A percentile compares a stretch with the other conserved stretches of the same genome.
These are phyloP conservation scores for Lynx canadensis DNA, from an alignment of 2,113 vertebrate species.

Conservation along the genomic window DNA sequence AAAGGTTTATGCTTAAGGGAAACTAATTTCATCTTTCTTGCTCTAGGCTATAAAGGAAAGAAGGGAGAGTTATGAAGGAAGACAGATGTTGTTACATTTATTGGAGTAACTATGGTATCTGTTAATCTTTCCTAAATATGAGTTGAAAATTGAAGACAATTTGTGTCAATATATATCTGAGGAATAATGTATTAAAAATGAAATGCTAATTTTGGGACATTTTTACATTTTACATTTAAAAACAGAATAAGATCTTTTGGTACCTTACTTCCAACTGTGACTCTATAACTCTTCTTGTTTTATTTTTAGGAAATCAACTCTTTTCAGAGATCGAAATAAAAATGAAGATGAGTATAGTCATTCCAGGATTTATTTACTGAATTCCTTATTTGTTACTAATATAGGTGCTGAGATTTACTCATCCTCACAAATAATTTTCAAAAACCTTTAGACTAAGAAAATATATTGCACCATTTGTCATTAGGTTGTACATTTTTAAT, in stretches of 20 bases:
- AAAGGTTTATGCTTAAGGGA: background rate
- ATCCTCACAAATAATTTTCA: background rate
- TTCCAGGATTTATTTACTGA: background rate
- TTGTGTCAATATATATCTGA: background rate
- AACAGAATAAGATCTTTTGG: background rate
- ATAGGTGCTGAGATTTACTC: background rate
- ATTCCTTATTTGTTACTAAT: background rate
- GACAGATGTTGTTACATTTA: background rate
- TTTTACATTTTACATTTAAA: background rate
- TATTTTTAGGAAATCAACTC: background rate
- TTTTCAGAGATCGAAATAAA: slow-evolving; percentile 19
- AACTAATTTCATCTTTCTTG: background rate
- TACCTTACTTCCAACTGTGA: background rate
- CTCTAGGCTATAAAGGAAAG: background rate
- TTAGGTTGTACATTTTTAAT: background rate
- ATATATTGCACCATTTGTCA: background rate
- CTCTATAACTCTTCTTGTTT: background rate
- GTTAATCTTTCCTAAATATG: background rate
- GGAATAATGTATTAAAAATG: background rate
- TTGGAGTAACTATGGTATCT: background rate
- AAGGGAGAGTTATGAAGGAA: background rate
- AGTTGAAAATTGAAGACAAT: background rate
- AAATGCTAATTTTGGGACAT: background rate
- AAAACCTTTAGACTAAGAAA: background rate
- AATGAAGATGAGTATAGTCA: background rate